Base-by-base conservation (phyloP, 1,140 invertebrate genomes). In the Dinoponera quadriceps region DNA sequence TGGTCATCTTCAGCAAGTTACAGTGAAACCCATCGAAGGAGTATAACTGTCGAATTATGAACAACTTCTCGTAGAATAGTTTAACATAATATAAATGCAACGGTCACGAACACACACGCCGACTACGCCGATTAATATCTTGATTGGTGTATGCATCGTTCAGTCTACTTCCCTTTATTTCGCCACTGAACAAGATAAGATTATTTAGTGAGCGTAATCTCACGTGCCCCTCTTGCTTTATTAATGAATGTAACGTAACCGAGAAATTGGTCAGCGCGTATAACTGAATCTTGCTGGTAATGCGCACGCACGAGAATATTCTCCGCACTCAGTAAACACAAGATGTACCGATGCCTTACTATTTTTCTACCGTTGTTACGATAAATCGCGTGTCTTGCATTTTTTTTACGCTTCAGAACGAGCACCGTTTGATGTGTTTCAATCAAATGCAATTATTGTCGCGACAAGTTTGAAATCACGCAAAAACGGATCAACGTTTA, bases 291-390 rank as follows among this genome's bases (percentile, higher is more conserved):
- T 44, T 13, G 29, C 16, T 27, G n/a, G 14, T n/a, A n/a, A n/a
- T 22, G 25, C 44, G 20, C 74, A 78, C 74, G 62, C 62, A 77
- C 29, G 11, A 9, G 48, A 48, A 77, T 55, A 78, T 55, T 44
- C 55, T 55, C 63, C 55, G 33, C 63, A 55, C 55, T 68, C 62
- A 78, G 48, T 68, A 78, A 78, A 78, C 29, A 66, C 20, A 78
- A 78, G 74, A 78, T 78, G 74, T 78, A 78, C 74, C 63, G 74
- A 78, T 78, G 62, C 63, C 74, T 78, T 78, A 78, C 74, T 78
- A 68, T 78, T 68, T 68, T 3, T 78, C 3, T 44, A 9, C 20
- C 74, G 22, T 78, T 78, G 33, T 68, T 68, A 38, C 27, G 33
- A 55, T 78, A 78, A 69, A 44, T 78, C 29, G 22, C 33, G 13